Percentiles rank a stretch among this genome's conserved stretches.
Conservation (phyloP, 2,797 vertebrate species). For the Poeciliopsis gracilis region DNA sequence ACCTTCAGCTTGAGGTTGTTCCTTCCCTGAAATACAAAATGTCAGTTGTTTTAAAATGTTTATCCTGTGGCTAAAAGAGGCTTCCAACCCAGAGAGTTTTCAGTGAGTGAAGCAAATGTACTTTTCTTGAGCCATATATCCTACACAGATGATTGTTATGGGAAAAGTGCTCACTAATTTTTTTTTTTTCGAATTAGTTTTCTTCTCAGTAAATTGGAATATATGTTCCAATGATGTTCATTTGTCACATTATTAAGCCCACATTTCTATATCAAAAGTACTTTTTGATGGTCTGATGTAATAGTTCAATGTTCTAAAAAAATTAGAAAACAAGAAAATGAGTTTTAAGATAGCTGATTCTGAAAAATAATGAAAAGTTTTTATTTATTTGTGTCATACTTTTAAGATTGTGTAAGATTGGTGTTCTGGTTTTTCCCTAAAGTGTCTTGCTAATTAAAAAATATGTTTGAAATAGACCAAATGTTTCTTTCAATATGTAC, state of each 20-base stretch:
- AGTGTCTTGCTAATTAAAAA: not conserved
- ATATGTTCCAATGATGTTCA: not conserved
- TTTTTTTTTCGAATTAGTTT: not conserved
- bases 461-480: not conserved
- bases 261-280: not conserved
- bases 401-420: not conserved
- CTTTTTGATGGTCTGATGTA: not conserved
- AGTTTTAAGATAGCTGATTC: not conserved
- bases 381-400: not conserved
- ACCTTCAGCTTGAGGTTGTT: not conserved
- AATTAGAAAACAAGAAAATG: not conserved
- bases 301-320: not conserved
- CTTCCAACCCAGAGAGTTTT: not conserved
- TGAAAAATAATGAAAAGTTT: not conserved
- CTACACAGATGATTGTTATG: not conserved
- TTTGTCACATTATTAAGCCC: not conserved
- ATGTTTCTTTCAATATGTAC: not conserved
- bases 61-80: not conserved
- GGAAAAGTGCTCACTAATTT: not conserved
- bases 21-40: not conserved
- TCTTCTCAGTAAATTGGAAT: not conserved
- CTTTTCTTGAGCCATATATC: not conserved
- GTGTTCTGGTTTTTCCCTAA: not conserved
- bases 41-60: not conserved
- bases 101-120: not conserved